Conservation (phyloP, 2,113 vertebrate genomes). For the Nesogale talazaci region DNA sequence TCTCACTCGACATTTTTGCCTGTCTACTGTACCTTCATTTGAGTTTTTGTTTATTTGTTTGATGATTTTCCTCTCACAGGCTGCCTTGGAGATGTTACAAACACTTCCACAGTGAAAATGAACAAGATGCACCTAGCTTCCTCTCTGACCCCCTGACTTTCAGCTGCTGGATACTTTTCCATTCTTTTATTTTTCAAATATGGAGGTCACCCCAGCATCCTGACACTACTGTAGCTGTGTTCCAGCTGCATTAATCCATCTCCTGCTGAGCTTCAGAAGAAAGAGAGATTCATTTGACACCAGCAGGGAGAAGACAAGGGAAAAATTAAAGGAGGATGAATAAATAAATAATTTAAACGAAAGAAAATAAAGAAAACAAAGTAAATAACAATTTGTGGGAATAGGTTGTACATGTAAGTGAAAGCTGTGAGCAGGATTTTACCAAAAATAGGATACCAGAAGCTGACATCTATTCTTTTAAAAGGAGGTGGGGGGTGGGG, state of each 20-base stretch:
- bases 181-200: constrained; percentile 67
- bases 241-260: constrained; percentile 80
- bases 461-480: neutral
- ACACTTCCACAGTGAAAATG: constrained; percentile 67
- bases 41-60: neutral
- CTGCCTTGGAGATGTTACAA: constrained; percentile 7
- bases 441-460: neutral
- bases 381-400: neutral
- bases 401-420: neutral
- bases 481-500: neutral
- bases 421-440: neutral
- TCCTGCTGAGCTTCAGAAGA: constrained; percentile 82
- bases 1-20: constrained; percentile 57
- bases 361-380: constrained; percentile 78
- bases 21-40: constrained; percentile 72
- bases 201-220: constrained; percentile 75
- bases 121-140: constrained; percentile 62
- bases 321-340: constrained; percentile 81
- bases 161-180: constrained; percentile 74
- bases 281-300: constrained; percentile 82
- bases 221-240: neutral
- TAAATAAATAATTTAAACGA: constrained; percentile 81
- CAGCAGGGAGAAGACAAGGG: constrained; percentile 81
- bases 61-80: constrained; percentile 48
- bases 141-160: constrained; percentile 16